Evolutionary conservation across 1,140 invertebrate genomes (phyloP), one percentile per base, ranked within the genome.

Genomic region (Diabrotica virgifera): DNA sequence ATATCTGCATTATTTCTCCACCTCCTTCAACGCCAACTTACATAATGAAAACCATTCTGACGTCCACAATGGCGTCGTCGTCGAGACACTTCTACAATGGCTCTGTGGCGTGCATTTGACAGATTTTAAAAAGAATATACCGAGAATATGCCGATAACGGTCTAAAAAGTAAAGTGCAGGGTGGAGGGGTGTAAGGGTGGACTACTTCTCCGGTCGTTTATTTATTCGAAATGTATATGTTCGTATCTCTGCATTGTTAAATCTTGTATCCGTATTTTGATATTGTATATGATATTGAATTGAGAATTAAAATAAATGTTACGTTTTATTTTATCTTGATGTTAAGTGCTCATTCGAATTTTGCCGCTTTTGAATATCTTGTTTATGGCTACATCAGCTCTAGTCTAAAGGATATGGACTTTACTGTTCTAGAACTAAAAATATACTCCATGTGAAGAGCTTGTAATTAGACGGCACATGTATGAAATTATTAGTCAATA

Each of bases 1-100:
- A 75, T 75, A 75, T 75, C 74, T 74, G 74, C 74, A 74, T 75
- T 75, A 75, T 74, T 75, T 74, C 68, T 75, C 66, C 63, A 72
- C 68, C 70, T 74, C 66, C 71, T 73, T 67, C 72, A 70, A 65
- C 71, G 70, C 67, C 74, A 72, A 74, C 72, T 75, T 74, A 71
- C 65, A 75, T 75, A 75, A 75, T 75, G 74, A 75, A 75, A 70
- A 69, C 64, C 62, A 68, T 63, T 66, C 57, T 70, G 71, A 68
- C 68, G 69, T 70, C 67, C 59, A 75, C 72, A 75, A 75, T 74
- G 62, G 70, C 59, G 61, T 63, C 69, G 66, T 66, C 71, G 67
- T 66, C 71, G 70, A 75, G 74, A 75, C 71, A 73, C 57, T 68
- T 64, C 67, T 64, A 75, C 70, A 75, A 75, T 70, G 56, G 70